Percentiles rank a stretch among this genome's conserved stretches.
These are phyloP conservation scores for Cylas formicarius DNA, from an alignment of 1,140 invertebrate genomes.

Conservation along the genomic window DNA sequence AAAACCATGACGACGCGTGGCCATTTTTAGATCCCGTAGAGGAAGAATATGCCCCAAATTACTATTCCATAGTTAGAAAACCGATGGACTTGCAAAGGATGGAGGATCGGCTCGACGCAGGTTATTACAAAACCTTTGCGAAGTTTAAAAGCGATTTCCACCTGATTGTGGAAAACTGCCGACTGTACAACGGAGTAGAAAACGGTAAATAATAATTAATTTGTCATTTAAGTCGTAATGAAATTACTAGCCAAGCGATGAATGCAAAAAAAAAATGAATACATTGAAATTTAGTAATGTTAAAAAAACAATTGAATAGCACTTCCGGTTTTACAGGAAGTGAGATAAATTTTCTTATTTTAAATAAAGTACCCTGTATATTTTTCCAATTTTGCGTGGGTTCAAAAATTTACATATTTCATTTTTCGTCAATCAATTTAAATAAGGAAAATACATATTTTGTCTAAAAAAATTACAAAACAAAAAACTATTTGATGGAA, in stretches of 20 bases:
- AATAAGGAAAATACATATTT: too few relatives aligned
- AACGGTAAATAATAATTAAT: slow-evolving; percentile 83
- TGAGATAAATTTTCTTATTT: too few relatives aligned
- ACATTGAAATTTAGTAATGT: too few relatives aligned
- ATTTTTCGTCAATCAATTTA: too few relatives aligned
- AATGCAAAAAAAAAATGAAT: too few relatives aligned
- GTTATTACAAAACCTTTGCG: slow-evolving; percentile 67
- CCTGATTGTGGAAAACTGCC: slow-evolving; percentile 85
- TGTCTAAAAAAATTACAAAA: too few relatives aligned
- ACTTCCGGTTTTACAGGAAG: too few relatives aligned
- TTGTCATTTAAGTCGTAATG: too few relatives aligned
- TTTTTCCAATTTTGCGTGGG: neutral
- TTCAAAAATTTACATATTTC: neutral
- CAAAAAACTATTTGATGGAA: too few relatives aligned
- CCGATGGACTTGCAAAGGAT: slow-evolving; percentile 85
- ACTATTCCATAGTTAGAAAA: slow-evolving; percentile 65
- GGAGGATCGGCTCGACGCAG: slow-evolving; percentile 76
- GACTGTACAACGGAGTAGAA: slow-evolving; percentile 83
- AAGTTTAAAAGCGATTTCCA: slow-evolving; percentile 84
- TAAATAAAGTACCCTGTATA: too few relatives aligned
- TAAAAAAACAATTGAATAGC: too few relatives aligned
- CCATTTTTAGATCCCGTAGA: slow-evolving; percentile 86
- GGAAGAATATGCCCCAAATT: slow-evolving; percentile 84
- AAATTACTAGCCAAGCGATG: too few relatives aligned
- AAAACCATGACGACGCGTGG: slow-evolving; percentile 84